Base-by-base conservation (phyloP, 1,140 invertebrate species). In the Eubasilissa regina region DNA sequence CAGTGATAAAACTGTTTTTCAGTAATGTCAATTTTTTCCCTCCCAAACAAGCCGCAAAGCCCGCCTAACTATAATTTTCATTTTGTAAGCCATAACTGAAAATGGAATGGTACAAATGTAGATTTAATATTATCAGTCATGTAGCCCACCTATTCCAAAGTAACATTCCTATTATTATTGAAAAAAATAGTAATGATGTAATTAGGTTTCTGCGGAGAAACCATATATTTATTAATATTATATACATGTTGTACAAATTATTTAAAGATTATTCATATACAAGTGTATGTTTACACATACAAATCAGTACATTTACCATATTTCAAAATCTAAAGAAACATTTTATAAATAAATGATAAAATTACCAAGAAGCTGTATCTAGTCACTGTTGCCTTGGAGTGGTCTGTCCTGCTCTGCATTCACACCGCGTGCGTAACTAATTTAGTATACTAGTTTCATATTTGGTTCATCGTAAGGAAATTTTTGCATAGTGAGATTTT, bases 61-160 rank as follows among this genome's bases (percentile, higher is more conserved):
- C 66, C 17, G 44, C 66, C 45, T 17, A 70, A 35, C 60, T 56
- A 56, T 17, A 17, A 8, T 21, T n/a, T 19, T 58, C 9, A 51
- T 11, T 72, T 72, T 72, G 45, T 48, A 43, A 47, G 75, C 75
- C 60, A 66, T 77, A 47, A 48, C 48, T 68, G 12, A 77, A 45
- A 56, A 70, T 25, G 53, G 76, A 70, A 73, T 66, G 77, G 78
- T 82, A 78, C 81, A 80, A 82, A 81, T 64, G 53, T 80, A 75
- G 75, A 66, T 56, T 66, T 78, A 77, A 77, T 48, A n/a, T 60
- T 78, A 78, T 75, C 73, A 82, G 81, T 79, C 80, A 81, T 74
- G n/a, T 76, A 79, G 68, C 81, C 81, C 81, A 80, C 81, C 81
- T 79, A 82, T 82, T 82, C 81, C 81, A 78, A 76, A 48, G 68